Base-by-base conservation (phyloP, 2,113 vertebrate species). In the Mustela nigripes region DNA sequence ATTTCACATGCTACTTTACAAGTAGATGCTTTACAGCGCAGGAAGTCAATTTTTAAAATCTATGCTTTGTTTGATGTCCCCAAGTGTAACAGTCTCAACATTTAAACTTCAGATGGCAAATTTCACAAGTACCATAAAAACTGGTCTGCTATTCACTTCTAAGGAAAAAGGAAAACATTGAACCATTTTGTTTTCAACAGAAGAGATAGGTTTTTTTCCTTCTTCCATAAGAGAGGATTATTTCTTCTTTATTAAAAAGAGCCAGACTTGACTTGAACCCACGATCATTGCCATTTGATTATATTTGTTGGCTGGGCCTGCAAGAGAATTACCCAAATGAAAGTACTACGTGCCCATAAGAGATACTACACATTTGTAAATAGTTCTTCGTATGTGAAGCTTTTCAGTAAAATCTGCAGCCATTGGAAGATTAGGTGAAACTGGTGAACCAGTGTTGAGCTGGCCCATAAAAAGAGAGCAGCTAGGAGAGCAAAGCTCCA, bases 271-370 rank as follows among this genome's bases (percentile, higher is more conserved):
- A 53, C 42, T 58, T 45, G 90, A 92, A 26, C 33, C 92, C 91
- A 6, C 50, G 58, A 97, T 63, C 96, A 95, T 88, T 94, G 96
- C 71, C 85, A 87, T 96, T 97, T 56, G 89, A 96, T 56, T 84
- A n/a, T 78, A 82, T 60, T 80, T 92, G 28, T 82, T 50, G 84
- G 26, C 85, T 82, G 88, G 62, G 60, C 56, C 60, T 92, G n/a
- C 39, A 97, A 91, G 94, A 96, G 69, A 78, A 53, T 62, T 56
- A 80, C 16, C 74, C 24, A 26, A 63, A 76, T 58, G 11, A 56
- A 94, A 90, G 39, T 58, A 24, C 50, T 87, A 96, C 62, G 39
- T 91, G 67, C 95, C 80, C 98, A 26, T 94, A 98, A 97, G 74
- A 95, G 91, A 33, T 83, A 78, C 31, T 94, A 80, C 96, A 94